A percentile compares a stretch with the other conserved stretches of the same genome.
phyloP scores from a whole-genome alignment of 1,140 invertebrate genomes.

The Drosophila pseudoobscura region DNA sequence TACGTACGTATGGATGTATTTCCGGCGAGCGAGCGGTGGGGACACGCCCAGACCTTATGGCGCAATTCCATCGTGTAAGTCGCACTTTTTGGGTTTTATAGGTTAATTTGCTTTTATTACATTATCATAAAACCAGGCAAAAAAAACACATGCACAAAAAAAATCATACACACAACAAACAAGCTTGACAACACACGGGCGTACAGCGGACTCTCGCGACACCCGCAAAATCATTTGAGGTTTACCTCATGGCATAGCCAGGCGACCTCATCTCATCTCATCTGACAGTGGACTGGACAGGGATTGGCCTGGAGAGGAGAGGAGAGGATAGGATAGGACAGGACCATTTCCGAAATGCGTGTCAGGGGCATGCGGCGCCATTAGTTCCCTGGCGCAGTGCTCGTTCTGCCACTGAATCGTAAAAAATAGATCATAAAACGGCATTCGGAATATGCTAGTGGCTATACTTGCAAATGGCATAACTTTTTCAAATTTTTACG shows the following conservation, averaged over 20 bases:
- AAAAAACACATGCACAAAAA: conserved; percentile 25
- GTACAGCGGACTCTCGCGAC: conserved; percentile 17
- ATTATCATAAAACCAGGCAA: conserved; percentile 77
- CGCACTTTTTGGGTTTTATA: conserved; percentile 78
- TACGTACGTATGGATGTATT: not conserved
- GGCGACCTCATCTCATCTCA: conserved; percentile 6
- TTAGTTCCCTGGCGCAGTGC: conserved; percentile 33
- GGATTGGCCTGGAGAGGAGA: no score
- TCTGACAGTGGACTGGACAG: conserved; percentile 19
- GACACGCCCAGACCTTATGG: conserved; percentile 79
- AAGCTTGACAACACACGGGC: conserved; percentile 36
- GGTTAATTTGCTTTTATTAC: conserved; percentile 82
- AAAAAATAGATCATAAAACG: conserved; percentile 66
- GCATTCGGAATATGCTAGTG: conserved; percentile 52
- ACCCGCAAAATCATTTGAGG: conserved; percentile 56
- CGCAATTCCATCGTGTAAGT: conserved; percentile 77
- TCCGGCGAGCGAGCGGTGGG: conserved; percentile 42
- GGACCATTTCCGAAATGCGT: conserved; percentile 54
- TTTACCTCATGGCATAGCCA: conserved; percentile 48
- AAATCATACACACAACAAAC: conserved; percentile 42
- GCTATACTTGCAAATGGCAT: conserved; percentile 18
- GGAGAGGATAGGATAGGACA: not conserved
- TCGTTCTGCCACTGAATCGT: conserved; percentile 38
- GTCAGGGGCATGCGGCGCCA: conserved; percentile 44
- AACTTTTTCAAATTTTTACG: conserved; percentile 23